These are phyloP conservation scores for Bagarius yarrelli DNA, from an alignment of 2,113 vertebrate species.

Conservation along the genomic window DNA sequence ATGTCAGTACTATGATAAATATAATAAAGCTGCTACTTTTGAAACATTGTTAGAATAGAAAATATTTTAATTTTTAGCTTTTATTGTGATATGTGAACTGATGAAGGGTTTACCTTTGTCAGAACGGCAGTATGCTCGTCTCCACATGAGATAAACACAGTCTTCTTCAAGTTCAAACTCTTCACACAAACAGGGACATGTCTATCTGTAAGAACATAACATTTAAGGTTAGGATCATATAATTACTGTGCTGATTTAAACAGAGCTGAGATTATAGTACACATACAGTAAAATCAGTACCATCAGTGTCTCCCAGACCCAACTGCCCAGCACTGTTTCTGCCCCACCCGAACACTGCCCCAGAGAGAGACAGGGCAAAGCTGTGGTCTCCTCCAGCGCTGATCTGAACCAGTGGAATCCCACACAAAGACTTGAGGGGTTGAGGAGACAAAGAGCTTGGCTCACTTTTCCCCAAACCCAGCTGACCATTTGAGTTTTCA, in stretches of 20 bases:
- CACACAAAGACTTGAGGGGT: constrained; percentile 63
- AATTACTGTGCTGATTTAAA: constrained; percentile 39
- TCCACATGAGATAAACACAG: constrained; percentile 84
- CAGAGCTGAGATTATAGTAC: constrained; percentile 65
- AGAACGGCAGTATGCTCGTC: constrained; percentile 85
- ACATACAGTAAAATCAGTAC: constrained; percentile 57
- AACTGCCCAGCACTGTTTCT: constrained; percentile 78
- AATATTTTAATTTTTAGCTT: no score
- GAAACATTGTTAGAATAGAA: no score
- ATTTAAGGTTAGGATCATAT: not conserved
- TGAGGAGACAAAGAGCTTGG: constrained; percentile 29
- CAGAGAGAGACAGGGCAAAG: constrained; percentile 70
- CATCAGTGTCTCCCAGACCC: constrained; percentile 55
- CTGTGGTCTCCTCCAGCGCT: constrained; percentile 78
- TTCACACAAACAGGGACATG: constrained; percentile 77
- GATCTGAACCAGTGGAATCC: constrained; percentile 73
- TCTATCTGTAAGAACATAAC: constrained; percentile 74
- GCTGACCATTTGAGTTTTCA: constrained; percentile 70
- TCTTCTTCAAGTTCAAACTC: constrained; percentile 81
- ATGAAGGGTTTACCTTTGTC: constrained; percentile 77
- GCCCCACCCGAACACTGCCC: constrained; percentile 79
- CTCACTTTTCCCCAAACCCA: constrained; percentile 65
- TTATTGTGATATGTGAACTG: not conserved
- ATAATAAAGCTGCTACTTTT: no score
- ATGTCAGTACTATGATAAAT: no score